Base-by-base conservation (phyloP, 2,113 vertebrate genomes). In the Theristicus caerulescens region DNA sequence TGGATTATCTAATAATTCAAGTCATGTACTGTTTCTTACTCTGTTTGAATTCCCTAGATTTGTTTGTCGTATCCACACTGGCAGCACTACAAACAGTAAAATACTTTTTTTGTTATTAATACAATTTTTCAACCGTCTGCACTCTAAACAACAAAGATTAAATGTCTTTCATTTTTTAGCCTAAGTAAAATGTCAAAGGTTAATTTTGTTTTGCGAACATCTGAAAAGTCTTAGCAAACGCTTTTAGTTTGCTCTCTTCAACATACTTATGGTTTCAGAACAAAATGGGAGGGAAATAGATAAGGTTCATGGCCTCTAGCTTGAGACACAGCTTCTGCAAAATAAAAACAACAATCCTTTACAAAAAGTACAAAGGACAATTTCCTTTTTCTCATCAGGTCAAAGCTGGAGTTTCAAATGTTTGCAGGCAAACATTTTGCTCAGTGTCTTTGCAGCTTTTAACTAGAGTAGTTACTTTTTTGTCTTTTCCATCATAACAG, bases 161-260 rank as follows among this genome's bases (percentile, higher is more conserved):
- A 77, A 54, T 0, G 3, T 52, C n/a, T 74, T 86, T 82, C 47
- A 72, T 67, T 90, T 76, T 62, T 80, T 87, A 96, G 65, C n/a
- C n/a, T 62, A 89, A 92, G 61, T 73, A 87, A 92, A 94, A 94
- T 82, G 81, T 80, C 80, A 91, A 90, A 90, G 93, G 85, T 86
- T 97, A 96, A 89, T 89, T 93, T 93, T 71, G n/a, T 87, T 97
- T 78, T 82, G 54, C 17, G 11, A 90, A 80, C 82, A 92, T 90
- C 32, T 61, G 74, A 91, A 85, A 95, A 91, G 27, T 58, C 72
- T 79, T 65, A 81, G 70, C 24, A 46, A 92, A 93, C 92, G 65
- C 69, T 92, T 88, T 81, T 76, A 31, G 24, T 65, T 86, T 0
- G 0, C 38, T 81, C 46, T 89, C 95, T 94, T 94, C 90, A 90